Conservation (phyloP, 2,888 invertebrate species). For the Prostheceraeus crozeri region DNA sequence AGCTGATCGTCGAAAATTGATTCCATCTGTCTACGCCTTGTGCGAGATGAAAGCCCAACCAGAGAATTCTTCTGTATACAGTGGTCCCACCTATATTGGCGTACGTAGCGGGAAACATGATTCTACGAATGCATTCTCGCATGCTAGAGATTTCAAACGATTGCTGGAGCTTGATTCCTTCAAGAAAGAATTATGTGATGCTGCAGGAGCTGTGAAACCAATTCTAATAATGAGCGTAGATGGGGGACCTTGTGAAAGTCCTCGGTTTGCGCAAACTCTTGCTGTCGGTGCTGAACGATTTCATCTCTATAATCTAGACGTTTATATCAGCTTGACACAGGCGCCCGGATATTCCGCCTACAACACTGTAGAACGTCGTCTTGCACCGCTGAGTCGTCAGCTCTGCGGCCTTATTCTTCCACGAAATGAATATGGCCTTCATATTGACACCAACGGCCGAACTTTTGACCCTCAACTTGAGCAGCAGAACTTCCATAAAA, state of each 20-base stretch:
- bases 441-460: slow-evolving; percentile 44
- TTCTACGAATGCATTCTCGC: slow-evolving; percentile 44
- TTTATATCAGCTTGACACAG: slow-evolving; percentile 60
- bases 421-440: slow-evolving; percentile 12
- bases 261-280: slow-evolving; percentile 42
- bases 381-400: slow-evolving; percentile 51
- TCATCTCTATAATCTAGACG: slow-evolving; percentile 40
- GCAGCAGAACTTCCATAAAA: slow-evolving; percentile 61
- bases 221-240: slow-evolving; percentile 45
- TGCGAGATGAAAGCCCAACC: slow-evolving; percentile 15
- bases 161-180: slow-evolving; percentile 43
- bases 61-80: slow-evolving; percentile 47
- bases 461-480: slow-evolving; percentile 60
- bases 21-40: slow-evolving; percentile 20
- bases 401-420: slow-evolving; percentile 44
- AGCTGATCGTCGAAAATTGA: neutral
- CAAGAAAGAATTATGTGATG: slow-evolving; percentile 24
- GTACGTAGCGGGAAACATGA: slow-evolving; percentile 48
- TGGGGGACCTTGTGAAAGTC: slow-evolving; percentile 45
- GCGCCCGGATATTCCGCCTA: slow-evolving; percentile 52
- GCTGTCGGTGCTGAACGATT: slow-evolving; percentile 41
- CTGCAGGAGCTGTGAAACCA: slow-evolving; percentile 44
- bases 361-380: slow-evolving; percentile 50
- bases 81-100: slow-evolving; percentile 56
- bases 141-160: slow-evolving; percentile 45